These are phyloP conservation scores for Lithodes maja DNA, from an alignment of 2,888 invertebrate genomes.

Conservation along the genomic window DNA sequence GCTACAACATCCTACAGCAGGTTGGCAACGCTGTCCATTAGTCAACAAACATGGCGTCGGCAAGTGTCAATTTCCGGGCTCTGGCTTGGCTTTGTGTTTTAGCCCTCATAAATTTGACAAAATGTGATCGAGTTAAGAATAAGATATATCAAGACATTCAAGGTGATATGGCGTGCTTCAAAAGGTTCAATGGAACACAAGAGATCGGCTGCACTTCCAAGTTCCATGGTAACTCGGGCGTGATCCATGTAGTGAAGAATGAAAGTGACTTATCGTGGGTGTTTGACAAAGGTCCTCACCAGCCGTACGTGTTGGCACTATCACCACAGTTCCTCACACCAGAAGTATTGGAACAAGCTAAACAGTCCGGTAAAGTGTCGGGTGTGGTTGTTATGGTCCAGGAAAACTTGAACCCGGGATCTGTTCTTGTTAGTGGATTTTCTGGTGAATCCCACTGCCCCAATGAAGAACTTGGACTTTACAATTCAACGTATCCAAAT, in stretches of 20 bases:
- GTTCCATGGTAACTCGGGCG: slow-evolving; percentile 87
- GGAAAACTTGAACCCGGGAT: slow-evolving; percentile 66
- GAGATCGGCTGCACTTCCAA: slow-evolving; percentile 93
- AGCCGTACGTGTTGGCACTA: slow-evolving; percentile 87
- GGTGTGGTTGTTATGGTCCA: slow-evolving; percentile 75
- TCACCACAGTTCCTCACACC: slow-evolving; percentile 80
- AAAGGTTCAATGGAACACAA: slow-evolving; percentile 94
- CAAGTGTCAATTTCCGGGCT: not conserved
- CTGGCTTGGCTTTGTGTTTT: not conserved
- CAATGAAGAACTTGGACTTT: slow-evolving; percentile 82
- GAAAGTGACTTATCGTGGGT: slow-evolving; percentile 84
- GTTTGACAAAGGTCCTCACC: slow-evolving; percentile 81
- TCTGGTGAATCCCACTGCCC: slow-evolving; percentile 86
- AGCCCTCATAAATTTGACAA: not conserved
- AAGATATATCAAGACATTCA: slow-evolving; percentile 86
- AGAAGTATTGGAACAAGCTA: slow-evolving; percentile 73
- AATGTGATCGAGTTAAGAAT: slow-evolving; percentile 81
- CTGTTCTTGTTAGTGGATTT: slow-evolving; percentile 73
- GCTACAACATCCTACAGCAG: too few relatives aligned
- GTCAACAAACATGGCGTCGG: slow-evolving; percentile 52
- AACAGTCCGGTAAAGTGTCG: slow-evolving; percentile 75
- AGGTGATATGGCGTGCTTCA: slow-evolving; percentile 86
- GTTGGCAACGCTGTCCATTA: not conserved
- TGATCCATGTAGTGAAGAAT: slow-evolving; percentile 83
- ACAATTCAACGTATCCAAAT: slow-evolving; percentile 38